Evolutionary conservation across 2,113 vertebrate genomes (phyloP).

Genomic region (Nycticebus coucang): DNA sequence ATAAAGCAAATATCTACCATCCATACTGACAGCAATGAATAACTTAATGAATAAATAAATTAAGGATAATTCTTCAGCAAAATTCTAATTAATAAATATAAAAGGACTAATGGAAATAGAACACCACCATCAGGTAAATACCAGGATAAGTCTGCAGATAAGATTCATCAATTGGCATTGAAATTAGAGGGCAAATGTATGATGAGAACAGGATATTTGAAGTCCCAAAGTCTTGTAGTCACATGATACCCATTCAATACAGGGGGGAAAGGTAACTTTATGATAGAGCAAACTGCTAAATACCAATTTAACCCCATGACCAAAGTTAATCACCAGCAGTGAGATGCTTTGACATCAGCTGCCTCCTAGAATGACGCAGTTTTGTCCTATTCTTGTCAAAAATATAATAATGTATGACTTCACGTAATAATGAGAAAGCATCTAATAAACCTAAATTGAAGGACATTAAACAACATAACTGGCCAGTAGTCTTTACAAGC

Average conservation of each 20-base stretch:
- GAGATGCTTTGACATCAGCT: neutral
- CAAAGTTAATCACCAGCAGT: neutral
- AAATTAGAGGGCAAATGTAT: neutral
- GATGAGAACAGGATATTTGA: neutral
- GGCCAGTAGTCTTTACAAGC: neutral
- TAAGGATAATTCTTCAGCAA: neutral
- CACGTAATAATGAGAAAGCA: neutral
- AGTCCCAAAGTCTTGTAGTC: neutral
- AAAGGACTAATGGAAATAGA: slow-evolving; percentile 14
- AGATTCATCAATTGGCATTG: neutral
- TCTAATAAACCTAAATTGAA: neutral
- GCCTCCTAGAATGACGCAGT: neutral
- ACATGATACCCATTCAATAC: neutral
- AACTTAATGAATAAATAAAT: neutral
- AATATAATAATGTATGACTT: neutral
- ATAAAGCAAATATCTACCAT: neutral
- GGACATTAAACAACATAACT: neutral
- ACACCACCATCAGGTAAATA: neutral
- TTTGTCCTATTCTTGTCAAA: neutral
- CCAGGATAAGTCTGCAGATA: neutral
- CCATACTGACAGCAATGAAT: neutral
- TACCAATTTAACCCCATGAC: neutral
- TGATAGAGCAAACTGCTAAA: neutral
- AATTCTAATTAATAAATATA: neutral
- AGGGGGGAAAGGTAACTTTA: neutral